phyloP scores from a whole-genome alignment of 2,888 invertebrate genomes.

The Anoncus sp. region DNA sequence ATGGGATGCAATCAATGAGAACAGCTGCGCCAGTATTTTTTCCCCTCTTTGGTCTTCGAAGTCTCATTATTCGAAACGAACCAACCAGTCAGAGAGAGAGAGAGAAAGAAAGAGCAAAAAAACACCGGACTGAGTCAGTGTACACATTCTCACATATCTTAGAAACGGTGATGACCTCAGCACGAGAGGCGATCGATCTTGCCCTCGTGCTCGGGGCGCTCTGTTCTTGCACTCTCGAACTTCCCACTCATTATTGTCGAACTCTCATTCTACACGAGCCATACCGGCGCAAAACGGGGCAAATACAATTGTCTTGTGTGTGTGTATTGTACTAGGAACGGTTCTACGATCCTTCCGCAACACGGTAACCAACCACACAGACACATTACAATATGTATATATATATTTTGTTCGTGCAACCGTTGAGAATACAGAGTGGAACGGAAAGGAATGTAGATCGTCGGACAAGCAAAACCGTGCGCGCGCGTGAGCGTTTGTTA shows the following conservation, averaged over 20 bases:
- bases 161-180: slow-evolving; percentile 59
- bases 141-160: slow-evolving; percentile 47
- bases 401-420: neutral
- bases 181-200: slow-evolving; percentile 59
- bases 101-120: neutral
- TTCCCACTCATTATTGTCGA: slow-evolving; percentile 62
- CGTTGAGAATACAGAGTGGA: slow-evolving; percentile 6
- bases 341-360: slow-evolving; percentile 26
- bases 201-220: slow-evolving; percentile 58
- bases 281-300: slow-evolving; percentile 15
- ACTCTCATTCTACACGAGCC: slow-evolving; percentile 13
- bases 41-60: neutral
- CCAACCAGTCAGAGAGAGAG: neutral
- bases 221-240: slow-evolving; percentile 44
- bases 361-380: neutral
- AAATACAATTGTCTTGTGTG: no score
- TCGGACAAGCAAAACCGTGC: slow-evolving; percentile 12
- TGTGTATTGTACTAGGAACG: slow-evolving; percentile 19
- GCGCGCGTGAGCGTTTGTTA: slow-evolving; percentile 50
- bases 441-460: slow-evolving; percentile 55
- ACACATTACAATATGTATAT: slow-evolving; percentile 2
- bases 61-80: neutral
- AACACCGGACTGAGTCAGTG: neutral
- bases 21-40: slow-evolving; percentile 10
- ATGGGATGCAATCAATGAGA: slow-evolving; percentile 14